Evolutionary conservation across 2,888 invertebrate genomes (phyloP), one percentile per base, ranked within the genome.

Genomic region (Nephrotoma flavescens): DNA sequence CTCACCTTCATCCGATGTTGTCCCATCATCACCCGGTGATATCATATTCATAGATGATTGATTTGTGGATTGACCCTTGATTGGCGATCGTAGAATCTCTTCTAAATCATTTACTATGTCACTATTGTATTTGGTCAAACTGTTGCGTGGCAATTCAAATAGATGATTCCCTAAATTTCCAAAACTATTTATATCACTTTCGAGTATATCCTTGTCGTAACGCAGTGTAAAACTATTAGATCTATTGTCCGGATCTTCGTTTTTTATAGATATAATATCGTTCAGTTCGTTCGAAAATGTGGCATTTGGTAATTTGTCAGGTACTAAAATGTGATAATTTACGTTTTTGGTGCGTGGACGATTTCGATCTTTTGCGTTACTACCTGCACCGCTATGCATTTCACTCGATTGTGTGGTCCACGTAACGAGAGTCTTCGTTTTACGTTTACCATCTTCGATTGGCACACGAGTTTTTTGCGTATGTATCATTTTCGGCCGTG

Each of bases 401-500:
- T 85, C 44, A 42, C 42, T 85, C 5, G 85, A 42, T n/a, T 52
- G 19, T 41, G 57, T 86, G n/a, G 86, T 86, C 89, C 92, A 87
- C 86, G 91, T 90, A 87, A 94, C 92, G 89, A 93, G 91, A 0
- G 94, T 94, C 89, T 92, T 93, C 0, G 93, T 93, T 88, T 93
- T 94, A 86, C 94, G 94, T 45, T 93, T 93, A 0, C 93, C 92
- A 15, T 93, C 93, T 86, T 93, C 93, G 0, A 93, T 92, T 0
- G 93, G 91, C 2, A 93, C 92, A 47, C 93, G 91, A 86, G 93
- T 93, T 89, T 94, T 95, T 89, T 95, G 95, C 0, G 96, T 96
- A 90, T 96, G 96, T 88, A 96, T 96, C 96, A 96, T 96, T 89
- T 94, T 94, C 4, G 95, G 95, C 44, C 95, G 92, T 0, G 94